Conservation (phyloP, 2,888 invertebrate genomes). For the Tipula vernalis region DNA sequence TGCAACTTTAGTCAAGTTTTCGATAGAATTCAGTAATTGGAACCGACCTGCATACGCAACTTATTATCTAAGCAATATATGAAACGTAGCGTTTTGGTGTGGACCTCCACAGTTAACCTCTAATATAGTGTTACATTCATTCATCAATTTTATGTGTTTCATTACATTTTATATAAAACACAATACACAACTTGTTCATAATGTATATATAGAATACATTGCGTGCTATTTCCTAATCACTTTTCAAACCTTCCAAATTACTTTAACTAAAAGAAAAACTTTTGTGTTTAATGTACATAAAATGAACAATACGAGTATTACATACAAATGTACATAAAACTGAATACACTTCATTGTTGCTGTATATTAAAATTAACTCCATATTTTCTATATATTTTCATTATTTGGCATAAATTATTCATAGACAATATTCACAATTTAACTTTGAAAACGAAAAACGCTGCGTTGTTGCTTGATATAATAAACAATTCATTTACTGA, state of each 20-base stretch:
- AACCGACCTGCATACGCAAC: too few species aligned
- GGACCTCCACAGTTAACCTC: too few species aligned
- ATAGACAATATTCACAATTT: background rate
- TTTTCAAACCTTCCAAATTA: background rate
- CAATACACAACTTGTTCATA: background rate
- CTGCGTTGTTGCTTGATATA: background rate
- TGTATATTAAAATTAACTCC: background rate
- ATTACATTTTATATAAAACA: background rate
- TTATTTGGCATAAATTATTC: background rate
- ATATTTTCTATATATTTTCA: background rate
- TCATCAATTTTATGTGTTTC: background rate
- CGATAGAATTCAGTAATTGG: too few species aligned
- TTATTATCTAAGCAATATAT: too few species aligned
- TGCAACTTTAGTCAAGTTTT: too few species aligned
- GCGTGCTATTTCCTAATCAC: background rate
- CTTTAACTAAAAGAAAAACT: background rate
- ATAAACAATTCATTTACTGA: background rate
- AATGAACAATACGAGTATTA: background rate
- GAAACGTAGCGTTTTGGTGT: too few species aligned
- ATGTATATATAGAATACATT: background rate
- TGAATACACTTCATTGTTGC: background rate
- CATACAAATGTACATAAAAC: background rate
- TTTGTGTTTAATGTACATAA: background rate
- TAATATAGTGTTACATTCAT: background rate
- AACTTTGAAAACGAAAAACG: background rate